Conservation (phyloP, 2,888 invertebrate genomes). For the Octonoba sinensis region DNA sequence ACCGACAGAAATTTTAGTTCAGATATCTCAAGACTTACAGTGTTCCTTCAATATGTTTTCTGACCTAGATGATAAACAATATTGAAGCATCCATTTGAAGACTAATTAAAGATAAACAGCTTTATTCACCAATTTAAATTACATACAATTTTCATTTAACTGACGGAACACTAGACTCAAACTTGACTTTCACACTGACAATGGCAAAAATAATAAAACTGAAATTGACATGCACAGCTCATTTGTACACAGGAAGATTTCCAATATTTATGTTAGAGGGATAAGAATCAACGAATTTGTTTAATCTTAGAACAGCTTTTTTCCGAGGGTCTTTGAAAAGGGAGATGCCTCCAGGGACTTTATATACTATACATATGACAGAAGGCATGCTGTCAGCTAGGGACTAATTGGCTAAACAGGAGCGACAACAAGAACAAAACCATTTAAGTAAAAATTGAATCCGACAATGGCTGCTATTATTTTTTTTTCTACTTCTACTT, state of each 20-base stretch:
- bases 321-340: slow-evolving; percentile 53
- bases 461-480: slow-evolving; percentile 61
- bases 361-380: slow-evolving; percentile 61
- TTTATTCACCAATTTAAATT: slow-evolving; percentile 72
- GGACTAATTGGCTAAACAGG: slow-evolving; percentile 57
- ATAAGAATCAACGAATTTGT: slow-evolving; percentile 55
- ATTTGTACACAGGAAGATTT: slow-evolving; percentile 63
- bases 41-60: no score
- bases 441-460: slow-evolving; percentile 62
- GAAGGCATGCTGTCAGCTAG: slow-evolving; percentile 61
- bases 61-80: no score
- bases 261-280: slow-evolving; percentile 57
- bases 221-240: slow-evolving; percentile 64
- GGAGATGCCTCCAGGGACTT: slow-evolving; percentile 47
- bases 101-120: slow-evolving; percentile 70
- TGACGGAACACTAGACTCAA: slow-evolving; percentile 69
- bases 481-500: slow-evolving; percentile 55
- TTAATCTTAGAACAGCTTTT: slow-evolving; percentile 54
- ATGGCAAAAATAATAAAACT: slow-evolving; percentile 60
- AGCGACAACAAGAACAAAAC: slow-evolving; percentile 64
- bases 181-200: slow-evolving; percentile 64
- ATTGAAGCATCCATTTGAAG: no score
- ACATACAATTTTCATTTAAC: slow-evolving; percentile 68
- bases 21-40: no score
- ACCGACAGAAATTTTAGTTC: no score